phyloP scores from a whole-genome alignment of 2,888 invertebrate genomes.

The Melikaiella ostensackeni region DNA sequence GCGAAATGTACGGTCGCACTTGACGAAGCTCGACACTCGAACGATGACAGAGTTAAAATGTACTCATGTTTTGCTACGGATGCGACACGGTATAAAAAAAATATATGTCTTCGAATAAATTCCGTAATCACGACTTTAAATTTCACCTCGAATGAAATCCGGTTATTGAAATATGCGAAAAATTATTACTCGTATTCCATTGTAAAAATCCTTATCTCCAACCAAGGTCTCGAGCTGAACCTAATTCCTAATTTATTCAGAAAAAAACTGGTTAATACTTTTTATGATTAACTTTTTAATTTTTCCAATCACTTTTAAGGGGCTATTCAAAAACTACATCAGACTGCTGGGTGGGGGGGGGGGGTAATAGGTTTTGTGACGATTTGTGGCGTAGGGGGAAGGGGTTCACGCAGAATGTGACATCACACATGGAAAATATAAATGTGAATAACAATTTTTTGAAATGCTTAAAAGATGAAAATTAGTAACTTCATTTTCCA shows the following conservation, averaged over 20 bases:
- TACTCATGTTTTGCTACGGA: constrained; percentile 38
- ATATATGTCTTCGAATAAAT: constrained; percentile 20
- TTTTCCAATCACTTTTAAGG: not conserved
- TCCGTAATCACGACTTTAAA: constrained; percentile 34
- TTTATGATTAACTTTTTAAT: not conserved
- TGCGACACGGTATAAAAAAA: constrained; percentile 36
- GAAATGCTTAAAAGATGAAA: no score
- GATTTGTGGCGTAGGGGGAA: no score
- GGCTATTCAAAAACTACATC: no score
- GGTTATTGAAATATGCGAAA: constrained; percentile 37
- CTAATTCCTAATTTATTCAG: constrained; percentile 23
- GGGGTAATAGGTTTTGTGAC: no score
- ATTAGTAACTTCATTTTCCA: no score
- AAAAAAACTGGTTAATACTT: constrained; percentile 16
- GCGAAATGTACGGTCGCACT: constrained; percentile 47
- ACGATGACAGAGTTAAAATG: constrained; percentile 41
- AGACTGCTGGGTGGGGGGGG: no score
- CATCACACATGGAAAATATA: no score
- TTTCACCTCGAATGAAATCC: constrained; percentile 22
- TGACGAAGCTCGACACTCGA: constrained; percentile 40
- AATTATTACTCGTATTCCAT: constrained; percentile 33
- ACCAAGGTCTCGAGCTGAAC: constrained; percentile 25
- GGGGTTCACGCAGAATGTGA: no score
- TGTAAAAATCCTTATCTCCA: constrained; percentile 29
- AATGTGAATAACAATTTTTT: no score